Evolutionary conservation across 1,140 invertebrate species (phyloP), one percentile per base, ranked within the genome.

Genomic region (Stegodyphus mimosarum): DNA sequence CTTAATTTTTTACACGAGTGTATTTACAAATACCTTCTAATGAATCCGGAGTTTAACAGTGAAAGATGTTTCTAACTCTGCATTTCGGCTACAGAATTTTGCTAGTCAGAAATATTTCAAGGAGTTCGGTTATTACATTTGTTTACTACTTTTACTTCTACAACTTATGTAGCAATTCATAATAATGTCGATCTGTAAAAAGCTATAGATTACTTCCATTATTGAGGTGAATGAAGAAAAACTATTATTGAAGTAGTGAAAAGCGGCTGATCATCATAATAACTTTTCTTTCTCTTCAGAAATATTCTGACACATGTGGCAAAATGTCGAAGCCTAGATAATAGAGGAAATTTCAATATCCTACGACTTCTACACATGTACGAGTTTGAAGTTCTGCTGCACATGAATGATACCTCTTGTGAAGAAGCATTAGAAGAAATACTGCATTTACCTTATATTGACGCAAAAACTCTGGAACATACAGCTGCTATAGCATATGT

Each of bases 401-500:
- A 13, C 11, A 48, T n/a, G n/a, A 48, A 71, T 9, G 10, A 51
- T 9, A 50, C 7, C 9, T 17, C 18, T 9, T 10, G 64, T n/a
- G 64, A 13, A 9, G 13, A 18, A 15, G n/a, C 7, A 9, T 71
- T 71, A n/a, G n/a, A 51, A 50, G 33, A 48, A 71, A 6, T 50
- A 13, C 11, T 71, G 70, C 18, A 51, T 10, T 11, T 51, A 15
- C 70, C 33, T 48, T 71, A 11, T n/a, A 15, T 71, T 9, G 70
- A 71, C 49, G 49, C n/a, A 17, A 51, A 51, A 71, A 71, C 70
- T 7, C 49, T 71, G 18, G 10, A 71, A n/a, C 33, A 71, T 71
- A 51, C 6, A 50, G 70, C 70, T 17, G 70, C 49, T 0, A 71
- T 71, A 13, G 70, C 48, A 13, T 50, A 71, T 50, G 70, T 50